Base-by-base conservation (phyloP, 2,888 invertebrate genomes). In the Cetonia aurata region DNA sequence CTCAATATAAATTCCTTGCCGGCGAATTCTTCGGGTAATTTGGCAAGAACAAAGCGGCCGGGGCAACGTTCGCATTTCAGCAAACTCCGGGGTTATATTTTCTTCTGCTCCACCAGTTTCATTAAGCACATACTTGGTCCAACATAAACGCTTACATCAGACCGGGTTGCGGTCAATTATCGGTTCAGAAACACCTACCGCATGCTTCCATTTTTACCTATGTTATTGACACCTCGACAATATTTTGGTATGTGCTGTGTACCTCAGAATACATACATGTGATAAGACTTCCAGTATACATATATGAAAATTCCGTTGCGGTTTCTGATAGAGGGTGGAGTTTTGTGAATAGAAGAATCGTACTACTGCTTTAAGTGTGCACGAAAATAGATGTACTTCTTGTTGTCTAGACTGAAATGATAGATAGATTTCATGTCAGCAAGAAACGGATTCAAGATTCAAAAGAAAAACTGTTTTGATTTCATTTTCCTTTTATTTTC, bases 71-170 rank as follows among this genome's bases (percentile, higher is more conserved):
- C 52, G 52, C 17, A 25, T 17, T 52, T 52, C 25, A 1, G 48
- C 13, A 48, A 19, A 52, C 52, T 12, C 6, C 25, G 13, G 48
- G 25, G 17, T 52, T 52, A 52, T 52, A 19, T 12, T 52, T 52
- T 52, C 52, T 19, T 52, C 25, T 52, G 52, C 25, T 52, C 52
- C 25, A 25, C 37, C 37, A 12, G 13, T 60, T 60, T 60, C 60
- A 60, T 60, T 60, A 60, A 60, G 33, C 60, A 60, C 60, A 60
- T 60, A 60, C 60, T 46, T 31, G 33, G 44, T 46, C 48, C 60
- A 60, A 60, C 48, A 60, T 60, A 60, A 60, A 60, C 60, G 60
- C 46, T 60, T 60, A 60, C 46, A 60, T 60, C 60, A 60, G 44
- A 31, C 46, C 46, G 41, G 41, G 17, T 42, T 60, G 60, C 48